Evolutionary conservation across 2,113 vertebrate genomes (phyloP), one percentile per base, ranked within the genome.

Genomic region (Pterophyllum scalare): DNA sequence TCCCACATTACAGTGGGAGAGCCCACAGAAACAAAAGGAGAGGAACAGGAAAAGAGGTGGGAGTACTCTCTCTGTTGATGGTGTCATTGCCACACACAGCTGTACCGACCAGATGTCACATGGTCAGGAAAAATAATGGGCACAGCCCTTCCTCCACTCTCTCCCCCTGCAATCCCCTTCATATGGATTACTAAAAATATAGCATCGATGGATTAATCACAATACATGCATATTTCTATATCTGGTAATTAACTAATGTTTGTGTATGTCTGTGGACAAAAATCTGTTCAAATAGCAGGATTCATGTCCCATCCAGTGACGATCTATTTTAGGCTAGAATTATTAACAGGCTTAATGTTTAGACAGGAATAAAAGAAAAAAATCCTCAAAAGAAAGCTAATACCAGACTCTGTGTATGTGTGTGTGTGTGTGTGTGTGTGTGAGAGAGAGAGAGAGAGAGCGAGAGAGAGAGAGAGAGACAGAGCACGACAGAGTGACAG

Each of bases 161-260:
- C 46, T 43, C 3, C 4, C 28, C 35, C 26, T 46, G 80, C 77
- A 80, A 88, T 87, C 81, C 70, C 1, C 19, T 81, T 90, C 46
- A 75, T 83, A 82, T 89, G 87, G 85, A 89, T 92, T 91, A 88
- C 81, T 75, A 46, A 80, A 79, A 35, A 26, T 43, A 38, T 52
- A 60, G 28, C 22, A 83, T 72, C 72, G 56, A 28, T 70, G 80
- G 87, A 82, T 87, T 91, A 88, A 85, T 52, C 49, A 75, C 33
- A 22, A 84, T 70, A 13, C 11, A 57, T 11, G 2, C 4, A 28
- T 87, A 75, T 77, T 24, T 81, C 22, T 58, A 19, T 43, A 52
- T 65, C 49, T 61, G 49, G 40, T 28, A 79, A 0, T 49, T 56
- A 40, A 83, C 19, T 38, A 31, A 22, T 22, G 17, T 26, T 9